Conservation (phyloP, 2,797 vertebrate genomes). For the Anguilla marmorata region DNA sequence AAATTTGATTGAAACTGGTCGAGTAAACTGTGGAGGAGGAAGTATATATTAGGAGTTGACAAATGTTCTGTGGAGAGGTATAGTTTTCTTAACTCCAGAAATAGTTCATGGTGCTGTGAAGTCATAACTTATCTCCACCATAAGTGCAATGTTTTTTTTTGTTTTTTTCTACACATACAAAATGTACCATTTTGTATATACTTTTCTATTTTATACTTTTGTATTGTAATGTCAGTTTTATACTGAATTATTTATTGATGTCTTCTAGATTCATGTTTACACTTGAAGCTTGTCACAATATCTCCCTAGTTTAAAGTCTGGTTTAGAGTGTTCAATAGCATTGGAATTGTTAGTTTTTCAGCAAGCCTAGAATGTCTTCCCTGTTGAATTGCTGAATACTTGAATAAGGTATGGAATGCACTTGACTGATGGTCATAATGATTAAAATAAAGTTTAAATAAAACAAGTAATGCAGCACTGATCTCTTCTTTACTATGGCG, state of each 20-base stretch:
- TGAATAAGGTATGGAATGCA: constrained; percentile 54
- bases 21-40: background rate
- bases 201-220: constrained; percentile 63
- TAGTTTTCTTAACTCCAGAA: constrained; percentile 14
- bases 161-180: constrained; percentile 50
- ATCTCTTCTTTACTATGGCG: background rate
- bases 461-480: constrained; percentile 41
- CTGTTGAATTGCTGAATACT: constrained; percentile 45
- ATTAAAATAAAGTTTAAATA: constrained; percentile 52
- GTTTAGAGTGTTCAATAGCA: constrained; percentile 28
- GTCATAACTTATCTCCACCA: constrained; percentile 7
- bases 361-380: constrained; percentile 19
- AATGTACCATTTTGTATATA: constrained; percentile 56
- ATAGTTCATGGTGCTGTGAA: background rate
- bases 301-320: constrained; percentile 42
- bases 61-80: background rate
- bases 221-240: constrained; percentile 49
- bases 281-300: constrained; percentile 42
- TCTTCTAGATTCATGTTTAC: constrained; percentile 45
- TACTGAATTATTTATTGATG: constrained; percentile 54
- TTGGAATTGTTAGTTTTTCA: constrained; percentile 26
- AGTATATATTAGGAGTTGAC: background rate
- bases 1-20: background rate
- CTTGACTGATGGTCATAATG: constrained; percentile 46
- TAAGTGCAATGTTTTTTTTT: constrained; percentile 50